Base-by-base conservation (phyloP, 2,888 invertebrate genomes). In the Ectropis crepuscularia region DNA sequence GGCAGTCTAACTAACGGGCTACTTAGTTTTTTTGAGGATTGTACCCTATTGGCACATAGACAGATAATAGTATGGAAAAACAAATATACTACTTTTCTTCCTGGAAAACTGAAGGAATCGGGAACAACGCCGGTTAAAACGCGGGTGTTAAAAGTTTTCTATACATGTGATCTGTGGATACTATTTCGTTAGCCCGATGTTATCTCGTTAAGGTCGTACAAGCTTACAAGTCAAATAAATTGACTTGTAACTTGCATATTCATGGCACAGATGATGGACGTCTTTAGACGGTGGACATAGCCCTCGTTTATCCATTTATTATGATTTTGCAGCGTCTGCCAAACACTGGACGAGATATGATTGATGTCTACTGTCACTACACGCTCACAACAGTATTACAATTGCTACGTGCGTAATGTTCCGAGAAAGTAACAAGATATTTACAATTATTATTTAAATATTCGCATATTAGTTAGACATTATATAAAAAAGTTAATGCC, bases 241-340 rank as follows among this genome's bases (percentile, higher is more conserved):
- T 41, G 7, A 41, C 8, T 41, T 9, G 10, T 41, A 10, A 41
- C 41, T 41, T 10, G 41, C 10, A 41, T 2, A 9, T 10, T 41
- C 10, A 41, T 10, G 41, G 41, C 2, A 41, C 41, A 9, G 41
- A 41, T 41, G 41, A 41, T 9, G 5, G 10, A 9, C 41, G 10
- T 41, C 41, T 28, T 28, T 28, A 28, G 28, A 9, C 39, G 8
- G 50, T 39, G 11, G 39, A 5, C 62, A 67, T 36, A 41, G 16
- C 55, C 66, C 58, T 59, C 63, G 63, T 73, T 82, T 83, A 82
- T 74, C 79, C 81, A 86, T 86, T 85, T 85, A 80, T 87, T 80
- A 86, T 68, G 74, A 67, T 76, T 74, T 74, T 70, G 72, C 72
- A 80, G 79, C 78, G 76, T 60, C 55, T 81, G 82, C 80, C 81